Conservation (phyloP, 1,140 invertebrate species). For the Stegodyphus dumicola region DNA sequence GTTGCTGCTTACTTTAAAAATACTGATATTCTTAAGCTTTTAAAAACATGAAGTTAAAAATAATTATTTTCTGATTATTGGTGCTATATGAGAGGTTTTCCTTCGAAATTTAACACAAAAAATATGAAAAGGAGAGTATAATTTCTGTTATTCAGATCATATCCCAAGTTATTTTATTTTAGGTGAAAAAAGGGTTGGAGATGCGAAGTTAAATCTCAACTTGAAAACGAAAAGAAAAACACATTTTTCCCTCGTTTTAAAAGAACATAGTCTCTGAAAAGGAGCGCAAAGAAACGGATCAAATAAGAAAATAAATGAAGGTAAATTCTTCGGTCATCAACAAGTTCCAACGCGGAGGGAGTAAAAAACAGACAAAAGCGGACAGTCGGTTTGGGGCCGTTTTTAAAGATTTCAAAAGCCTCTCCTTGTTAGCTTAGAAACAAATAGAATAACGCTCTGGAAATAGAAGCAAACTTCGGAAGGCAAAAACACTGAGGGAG, state of each 20-base stretch:
- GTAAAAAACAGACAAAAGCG: not conserved
- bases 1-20: too few species aligned
- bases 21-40: too few species aligned
- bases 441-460: not conserved
- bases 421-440: not conserved
- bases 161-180: not conserved
- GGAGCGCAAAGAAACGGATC: not conserved
- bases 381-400: not conserved
- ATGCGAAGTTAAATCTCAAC: too few species aligned
- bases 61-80: too few species aligned
- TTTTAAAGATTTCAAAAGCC: not conserved
- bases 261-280: not conserved
- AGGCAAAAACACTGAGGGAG: not conserved
- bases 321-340: slow-evolving; percentile 2
- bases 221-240: too few species aligned
- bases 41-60: too few species aligned
- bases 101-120: too few species aligned
- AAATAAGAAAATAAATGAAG: not conserved
- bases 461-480: not conserved
- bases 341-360: not conserved
- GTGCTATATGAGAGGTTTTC: too few species aligned
- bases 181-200: not conserved
- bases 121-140: not conserved
- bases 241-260: not conserved
- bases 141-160: not conserved